A percentile compares a stretch with the other conserved stretches of the same genome.
Conservation (phyloP, 2,888 invertebrate species). For the Margaritifera margaritifera region DNA sequence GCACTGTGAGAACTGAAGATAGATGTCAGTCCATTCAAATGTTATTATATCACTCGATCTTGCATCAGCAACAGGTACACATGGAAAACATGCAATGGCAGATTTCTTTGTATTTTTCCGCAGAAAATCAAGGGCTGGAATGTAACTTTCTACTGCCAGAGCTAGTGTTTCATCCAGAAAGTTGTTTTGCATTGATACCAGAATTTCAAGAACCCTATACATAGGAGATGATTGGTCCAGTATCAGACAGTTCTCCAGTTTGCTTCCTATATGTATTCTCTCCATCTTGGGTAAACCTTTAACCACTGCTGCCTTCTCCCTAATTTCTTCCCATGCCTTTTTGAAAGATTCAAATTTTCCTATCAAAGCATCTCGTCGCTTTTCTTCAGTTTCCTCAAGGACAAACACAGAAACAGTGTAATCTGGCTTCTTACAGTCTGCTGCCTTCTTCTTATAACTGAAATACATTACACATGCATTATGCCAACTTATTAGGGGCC, state of each 20-base stretch:
- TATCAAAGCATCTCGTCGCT: too few relatives aligned
- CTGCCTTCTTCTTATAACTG: conserved; percentile 35
- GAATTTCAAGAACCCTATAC: conserved; percentile 19
- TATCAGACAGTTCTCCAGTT: conserved; percentile 21
- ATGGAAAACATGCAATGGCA: conserved; percentile 3
- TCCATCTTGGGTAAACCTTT: too few relatives aligned
- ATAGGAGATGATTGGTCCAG: conserved; percentile 20
- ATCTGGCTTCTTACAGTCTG: conserved; percentile 18
- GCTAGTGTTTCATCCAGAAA: conserved; percentile 28
- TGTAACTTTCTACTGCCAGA: conserved; percentile 9
- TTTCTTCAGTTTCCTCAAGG: too few relatives aligned
- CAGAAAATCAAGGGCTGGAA: too few relatives aligned
- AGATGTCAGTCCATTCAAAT: conserved; percentile 18
- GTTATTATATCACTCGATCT: conserved; percentile 8
- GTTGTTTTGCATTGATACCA: conserved; percentile 34
- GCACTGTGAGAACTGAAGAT: conserved; percentile 29
- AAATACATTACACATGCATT: conserved; percentile 20
- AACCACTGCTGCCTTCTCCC: too few relatives aligned
- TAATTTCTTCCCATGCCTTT: too few relatives aligned
- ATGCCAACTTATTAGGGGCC: conserved; percentile 40
- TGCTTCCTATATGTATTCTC: too few relatives aligned
- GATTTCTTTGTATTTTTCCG: too few relatives aligned
- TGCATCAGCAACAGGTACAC: conserved; percentile 22
- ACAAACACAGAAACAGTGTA: too few relatives aligned
- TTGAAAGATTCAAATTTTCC: too few relatives aligned